Percentiles rank a stretch among this genome's conserved stretches.
Evolutionary conservation across 2,113 vertebrate species (phyloP).

Genomic region (Protomyctophum bolini): DNA sequence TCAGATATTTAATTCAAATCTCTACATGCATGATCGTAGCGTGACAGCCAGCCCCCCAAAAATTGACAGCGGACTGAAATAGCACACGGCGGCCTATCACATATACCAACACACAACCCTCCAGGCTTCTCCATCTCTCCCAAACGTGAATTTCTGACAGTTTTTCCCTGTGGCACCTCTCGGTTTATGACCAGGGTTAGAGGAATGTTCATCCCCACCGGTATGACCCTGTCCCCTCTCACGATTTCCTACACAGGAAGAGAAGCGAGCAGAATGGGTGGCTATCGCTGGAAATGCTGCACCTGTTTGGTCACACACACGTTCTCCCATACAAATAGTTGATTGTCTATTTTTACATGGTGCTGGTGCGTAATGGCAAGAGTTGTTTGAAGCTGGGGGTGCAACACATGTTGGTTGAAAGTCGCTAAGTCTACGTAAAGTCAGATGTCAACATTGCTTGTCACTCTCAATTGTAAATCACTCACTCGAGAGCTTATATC

Average conservation of each 20-base stretch:
- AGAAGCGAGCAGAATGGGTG: conserved; percentile 46
- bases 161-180: conserved; percentile 48
- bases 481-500: too few relatives aligned
- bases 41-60: conserved; percentile 17
- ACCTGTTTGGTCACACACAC: conserved; percentile 68
- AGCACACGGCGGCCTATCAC: conserved; percentile 20
- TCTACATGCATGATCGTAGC: conserved; percentile 20
- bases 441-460: too few relatives aligned
- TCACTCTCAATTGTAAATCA: too few relatives aligned
- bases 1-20: conserved; percentile 25
- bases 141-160: conserved; percentile 69
- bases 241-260: conserved; percentile 59
- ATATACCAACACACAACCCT: conserved; percentile 36
- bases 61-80: conserved; percentile 55
- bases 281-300: conserved; percentile 59
- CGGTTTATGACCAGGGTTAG: conserved; percentile 65
- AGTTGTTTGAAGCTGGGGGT: conserved; percentile 1
- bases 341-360: conserved; percentile 63
- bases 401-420: not conserved
- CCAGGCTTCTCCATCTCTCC: conserved; percentile 63
- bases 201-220: conserved; percentile 46
- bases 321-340: conserved; percentile 33
- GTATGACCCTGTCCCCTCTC: conserved; percentile 66
- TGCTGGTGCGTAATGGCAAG: conserved; percentile 25
- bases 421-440: too few relatives aligned